Base-by-base conservation (phyloP, 2,113 vertebrate species). In the Gnathonemus echidnorhynchus region DNA sequence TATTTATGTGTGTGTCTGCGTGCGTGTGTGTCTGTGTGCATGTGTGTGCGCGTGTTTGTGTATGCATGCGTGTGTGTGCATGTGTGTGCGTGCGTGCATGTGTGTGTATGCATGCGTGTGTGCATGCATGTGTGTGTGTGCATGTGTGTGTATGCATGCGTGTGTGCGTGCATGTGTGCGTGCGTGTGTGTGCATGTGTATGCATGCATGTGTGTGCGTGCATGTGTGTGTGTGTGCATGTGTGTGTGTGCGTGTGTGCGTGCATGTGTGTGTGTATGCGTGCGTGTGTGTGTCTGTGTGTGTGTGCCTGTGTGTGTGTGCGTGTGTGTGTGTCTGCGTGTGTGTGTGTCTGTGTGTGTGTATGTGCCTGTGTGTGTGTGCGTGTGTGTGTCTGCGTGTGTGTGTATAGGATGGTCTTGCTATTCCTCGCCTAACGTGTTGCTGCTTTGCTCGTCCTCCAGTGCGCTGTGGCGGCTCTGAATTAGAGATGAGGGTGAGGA, bases 301-400 rank as follows among this genome's bases (percentile, higher is more conserved):
- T 1, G n/a, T n/a, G n/a, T n/a, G n/a, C n/a, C n/a, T 21, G 4
- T 21, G 0, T 6, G 4, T 7, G 2, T 1, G 3, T 52, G 0
- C 3, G 1, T 52, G 50, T 11, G 4, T 66, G 2, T 27, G 62
- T 2, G 1, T 10, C 9, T 31, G 35, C 1, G 35, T 2, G 35
- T 35, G 35, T 35, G 35, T 35, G 9, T 9, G 8, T 5, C 0
- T 48, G 9, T 10, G 9, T 48, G 0, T 0, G 48, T 2, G 1
- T 1, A 8, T 10, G 9, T 49, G 9, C 3, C 1, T 49, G 11
- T 11, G 11, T 49, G 1, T 49, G 9, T 0, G 49, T 11, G 49
- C 3, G 2, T 0, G 0, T 50, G 11, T 13, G 10, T 50, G 49
- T 52, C n/a, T n/a, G n/a, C n/a, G n/a, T 53, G 1, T 21, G 1